A percentile compares a stretch with the other conserved stretches of the same genome.
Evolutionary conservation across 2,888 invertebrate genomes (phyloP).

Genomic region (Harpalus rubripes): DNA sequence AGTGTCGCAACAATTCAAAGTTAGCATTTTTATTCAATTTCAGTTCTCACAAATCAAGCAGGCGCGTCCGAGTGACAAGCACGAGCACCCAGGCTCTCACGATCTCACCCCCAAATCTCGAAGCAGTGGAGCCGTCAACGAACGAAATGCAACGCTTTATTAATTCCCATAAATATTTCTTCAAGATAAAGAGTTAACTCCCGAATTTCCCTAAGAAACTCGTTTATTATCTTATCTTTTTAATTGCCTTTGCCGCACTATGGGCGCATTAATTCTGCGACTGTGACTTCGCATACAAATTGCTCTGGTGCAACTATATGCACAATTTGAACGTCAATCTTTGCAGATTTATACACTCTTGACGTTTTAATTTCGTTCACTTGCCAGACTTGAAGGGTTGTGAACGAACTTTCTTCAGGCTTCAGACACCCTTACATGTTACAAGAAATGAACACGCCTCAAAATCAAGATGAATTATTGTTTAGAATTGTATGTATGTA

Average conservation of each 20-base stretch:
- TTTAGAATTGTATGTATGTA: too few species aligned
- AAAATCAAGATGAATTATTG: too few species aligned
- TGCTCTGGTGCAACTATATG: constrained; percentile 37
- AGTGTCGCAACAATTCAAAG: too few species aligned
- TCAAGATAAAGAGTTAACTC: constrained; percentile 64
- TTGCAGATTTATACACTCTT: neutral
- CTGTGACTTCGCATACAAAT: constrained; percentile 69
- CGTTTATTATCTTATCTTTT: constrained; percentile 71
- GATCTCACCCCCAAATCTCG: constrained; percentile 48
- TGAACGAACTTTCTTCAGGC: too few species aligned
- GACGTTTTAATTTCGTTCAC: neutral
- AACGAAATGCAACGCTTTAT: constrained; percentile 63
- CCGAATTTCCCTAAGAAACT: constrained; percentile 66
- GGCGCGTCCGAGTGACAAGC: constrained; percentile 31
- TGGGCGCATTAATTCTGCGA: constrained; percentile 70
- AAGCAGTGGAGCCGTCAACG: constrained; percentile 8
- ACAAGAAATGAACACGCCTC: too few species aligned
- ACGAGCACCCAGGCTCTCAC: constrained; percentile 8
- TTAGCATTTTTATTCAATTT: constrained; percentile 62
- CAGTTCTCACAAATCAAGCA: constrained; percentile 59
- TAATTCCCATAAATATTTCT: constrained; percentile 67
- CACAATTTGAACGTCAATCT: constrained; percentile 12
- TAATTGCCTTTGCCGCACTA: constrained; percentile 71
- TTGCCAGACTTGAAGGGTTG: too few species aligned
- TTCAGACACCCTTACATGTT: too few species aligned